A percentile compares a stretch with the other conserved stretches of the same genome.
phyloP scores from a whole-genome alignment of 2,888 invertebrate species.

The Noctua fimbriata region DNA sequence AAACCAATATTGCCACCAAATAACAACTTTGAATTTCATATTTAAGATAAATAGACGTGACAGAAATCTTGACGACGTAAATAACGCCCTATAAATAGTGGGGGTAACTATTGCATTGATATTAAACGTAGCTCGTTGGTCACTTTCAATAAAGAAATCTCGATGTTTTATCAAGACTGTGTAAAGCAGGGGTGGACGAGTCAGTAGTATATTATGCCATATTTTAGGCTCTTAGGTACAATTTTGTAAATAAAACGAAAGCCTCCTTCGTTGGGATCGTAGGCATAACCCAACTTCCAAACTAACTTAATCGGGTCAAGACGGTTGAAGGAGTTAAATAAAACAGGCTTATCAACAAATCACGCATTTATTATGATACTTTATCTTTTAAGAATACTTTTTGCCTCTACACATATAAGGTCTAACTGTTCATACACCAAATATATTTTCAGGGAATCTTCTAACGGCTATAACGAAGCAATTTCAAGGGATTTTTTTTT shows the following conservation, averaged over 20 bases:
- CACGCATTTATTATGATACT: constrained; percentile 24
- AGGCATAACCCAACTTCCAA: not conserved
- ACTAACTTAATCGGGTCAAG: not conserved
- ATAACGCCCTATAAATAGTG: too few relatives aligned
- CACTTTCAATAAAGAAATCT: not conserved
- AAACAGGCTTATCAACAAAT: constrained; percentile 15
- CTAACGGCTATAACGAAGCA: too few relatives aligned
- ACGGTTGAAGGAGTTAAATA: not conserved
- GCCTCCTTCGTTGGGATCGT: not conserved
- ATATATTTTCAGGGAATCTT: too few relatives aligned
- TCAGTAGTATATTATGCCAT: not conserved
- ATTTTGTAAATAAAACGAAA: not conserved
- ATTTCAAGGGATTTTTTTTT: too few relatives aligned
- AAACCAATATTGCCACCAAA: too few relatives aligned
- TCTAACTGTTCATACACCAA: too few relatives aligned
- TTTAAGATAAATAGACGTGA: too few relatives aligned
- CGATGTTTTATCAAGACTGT: not conserved
- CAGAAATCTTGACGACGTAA: too few relatives aligned
- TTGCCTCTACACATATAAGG: not conserved
- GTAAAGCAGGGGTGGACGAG: not conserved
- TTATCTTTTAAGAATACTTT: not conserved
- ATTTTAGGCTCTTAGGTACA: not conserved
- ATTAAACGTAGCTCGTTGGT: too few relatives aligned
- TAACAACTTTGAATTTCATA: too few relatives aligned
- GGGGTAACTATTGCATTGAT: too few relatives aligned